Base-by-base conservation (phyloP, 1,140 invertebrate species). In the Hetaerina americana region DNA sequence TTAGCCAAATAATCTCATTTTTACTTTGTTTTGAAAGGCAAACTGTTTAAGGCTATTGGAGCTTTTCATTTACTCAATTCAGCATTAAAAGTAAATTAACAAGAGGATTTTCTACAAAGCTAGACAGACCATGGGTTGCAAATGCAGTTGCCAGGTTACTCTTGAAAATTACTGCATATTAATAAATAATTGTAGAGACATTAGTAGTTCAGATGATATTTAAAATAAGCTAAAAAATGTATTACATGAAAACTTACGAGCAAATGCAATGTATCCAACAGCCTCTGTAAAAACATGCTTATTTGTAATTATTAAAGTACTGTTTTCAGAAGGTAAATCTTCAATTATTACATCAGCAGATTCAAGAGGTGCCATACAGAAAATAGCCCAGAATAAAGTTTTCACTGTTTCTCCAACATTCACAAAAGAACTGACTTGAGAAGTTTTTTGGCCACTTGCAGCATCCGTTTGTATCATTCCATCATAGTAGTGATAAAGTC, bases 311-410 rank as follows among this genome's bases (percentile, higher is more conserved):
- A 81, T 82, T 12, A 80, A 80, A 10, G 78, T 78, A 5, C 82
- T 79, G 0, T 77, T 79, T 71, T 82, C 80, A 12, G 25, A 66
- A 0, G 83, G 81, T n/a, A 85, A 75, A 75, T 87, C 87, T 75
- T 84, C 84, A 5, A 87, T 84, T 18, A 87, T 79, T 6, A 90
- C 86, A 68, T 86, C 85, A 15, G 87, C 88, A 27, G 86, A 85
- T 76, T 88, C 85, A 68, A 88, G 79, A 1, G 88, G 85, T 0
- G 85, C 83, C 83, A 90, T 87, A 69, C 89, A 89, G 76, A 92
- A 90, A 73, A 92, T 83, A 0, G 88, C 88, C 90, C 90, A 92
- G 78, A 92, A 92, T 27, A 90, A 81, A 5, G 88, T 90, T 76
- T 87, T 89, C 49, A 90, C 79, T 5, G 89, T 90, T 49, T 82